These are phyloP conservation scores for Vanessa tameamea DNA, from an alignment of 1,140 invertebrate species.

Conservation along the genomic window DNA sequence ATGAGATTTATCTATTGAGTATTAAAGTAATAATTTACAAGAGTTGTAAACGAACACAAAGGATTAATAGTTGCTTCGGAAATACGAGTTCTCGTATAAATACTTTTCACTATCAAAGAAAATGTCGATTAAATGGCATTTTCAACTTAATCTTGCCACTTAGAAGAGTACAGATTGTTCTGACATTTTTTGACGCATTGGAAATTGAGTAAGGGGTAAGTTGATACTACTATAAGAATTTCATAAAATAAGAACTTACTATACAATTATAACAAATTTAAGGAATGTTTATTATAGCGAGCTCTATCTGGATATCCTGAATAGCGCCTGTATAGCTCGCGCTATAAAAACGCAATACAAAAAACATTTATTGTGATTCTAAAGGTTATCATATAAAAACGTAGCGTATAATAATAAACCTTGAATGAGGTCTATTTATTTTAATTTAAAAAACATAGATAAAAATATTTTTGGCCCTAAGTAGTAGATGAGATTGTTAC, in stretches of 20 bases:
- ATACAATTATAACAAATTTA: not conserved
- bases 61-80: slow-evolving; percentile 39
- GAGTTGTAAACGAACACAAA: slow-evolving; percentile 26
- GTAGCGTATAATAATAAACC: too few relatives aligned
- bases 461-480: too few relatives aligned
- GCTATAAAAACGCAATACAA: too few relatives aligned
- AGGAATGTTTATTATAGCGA: not conserved
- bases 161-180: slow-evolving; percentile 45
- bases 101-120: slow-evolving; percentile 37
- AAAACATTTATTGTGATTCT: too few relatives aligned
- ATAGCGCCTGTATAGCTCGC: too few relatives aligned
- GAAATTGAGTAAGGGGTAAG: slow-evolving; percentile 27
- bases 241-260: not conserved
- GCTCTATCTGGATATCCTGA: too few relatives aligned
- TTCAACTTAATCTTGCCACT: slow-evolving; percentile 40
- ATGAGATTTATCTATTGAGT: too few relatives aligned
- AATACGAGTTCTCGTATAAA: slow-evolving; percentile 21
- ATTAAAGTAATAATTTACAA: not conserved
- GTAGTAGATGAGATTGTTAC: too few relatives aligned
- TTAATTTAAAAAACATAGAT: too few relatives aligned
- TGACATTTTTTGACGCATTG: slow-evolving; percentile 45
- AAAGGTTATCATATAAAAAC: too few relatives aligned
- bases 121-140: slow-evolving; percentile 39
- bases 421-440: too few relatives aligned
- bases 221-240: not conserved